Base-by-base conservation (phyloP, 2,797 vertebrate genomes). In the Sebastes jordani region DNA sequence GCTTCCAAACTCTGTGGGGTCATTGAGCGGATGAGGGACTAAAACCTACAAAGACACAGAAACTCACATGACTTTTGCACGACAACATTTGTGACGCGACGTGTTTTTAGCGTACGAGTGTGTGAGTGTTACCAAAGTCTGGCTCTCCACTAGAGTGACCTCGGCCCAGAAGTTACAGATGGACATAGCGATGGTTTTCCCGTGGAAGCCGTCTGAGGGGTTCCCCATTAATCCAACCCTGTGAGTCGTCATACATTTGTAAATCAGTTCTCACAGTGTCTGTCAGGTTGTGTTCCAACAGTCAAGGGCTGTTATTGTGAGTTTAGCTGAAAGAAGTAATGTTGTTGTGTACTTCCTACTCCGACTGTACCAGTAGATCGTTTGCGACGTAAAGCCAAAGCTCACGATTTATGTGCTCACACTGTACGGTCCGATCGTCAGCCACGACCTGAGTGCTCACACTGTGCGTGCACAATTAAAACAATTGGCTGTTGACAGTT, bases 111-210 rank as follows among this genome's bases (percentile, higher is more conserved):
- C 52, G 4, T 11, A 3, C 22, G 14, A 18, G n/a, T 34, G 22
- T 22, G 46, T 22, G 46, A 54, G 32, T n/a, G n/a, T 90, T 94
- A 97, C 96, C 95, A 97, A 85, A 83, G 92, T 93, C 60, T 96
- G 93, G 82, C 96, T 97, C 88, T 97, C 95, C 46, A 94, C 75
- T 11, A 97, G 91, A 1, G 95, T 97, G 71, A 96, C 96, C 81
- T 97, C 96, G 0, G 96, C 96, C 96, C 96, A 97, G 90, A 97
- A 97, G 91, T 97, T 97, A 11, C 94, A 93, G 87, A 97, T 96
- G 14, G 90, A 94, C 96, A 97, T 96, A 10, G 96, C 96, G 1
- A 97, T 96, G 71, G 96, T 97, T 93, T 97, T 97, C 20, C 96
- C 96, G 11, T 96, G 89, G 78, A 97, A 97, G 46, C 96, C 96